These are phyloP conservation scores for Operophtera brumata DNA, from an alignment of 2,888 invertebrate species.

Conservation along the genomic window DNA sequence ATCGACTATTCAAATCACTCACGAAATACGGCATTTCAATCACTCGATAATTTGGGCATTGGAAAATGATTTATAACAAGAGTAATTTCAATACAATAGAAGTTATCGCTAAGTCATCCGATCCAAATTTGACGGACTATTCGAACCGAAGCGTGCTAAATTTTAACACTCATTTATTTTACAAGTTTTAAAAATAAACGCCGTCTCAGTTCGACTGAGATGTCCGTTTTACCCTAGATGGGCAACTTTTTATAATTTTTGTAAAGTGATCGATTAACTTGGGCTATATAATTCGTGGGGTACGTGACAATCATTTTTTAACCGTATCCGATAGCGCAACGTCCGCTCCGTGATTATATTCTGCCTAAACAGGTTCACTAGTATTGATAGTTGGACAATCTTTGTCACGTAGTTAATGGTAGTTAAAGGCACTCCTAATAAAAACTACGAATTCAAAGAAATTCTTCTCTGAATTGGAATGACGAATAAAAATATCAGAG, in stretches of 20 bases:
- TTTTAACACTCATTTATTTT: conserved; percentile 62
- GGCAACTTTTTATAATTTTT: conserved; percentile 66
- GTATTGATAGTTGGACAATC: conserved; percentile 46
- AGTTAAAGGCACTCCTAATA: conserved; percentile 26
- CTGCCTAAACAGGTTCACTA: conserved; percentile 62
- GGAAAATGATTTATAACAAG: conserved; percentile 27
- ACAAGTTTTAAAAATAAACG: conserved; percentile 62
- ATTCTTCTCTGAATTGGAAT: background rate
- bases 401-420: conserved; percentile 55
- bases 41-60: conserved; percentile 14
- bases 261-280: conserved; percentile 56
- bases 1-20: conserved; percentile 49
- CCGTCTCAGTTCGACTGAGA: conserved; percentile 51
- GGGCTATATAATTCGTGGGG: conserved; percentile 70
- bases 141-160: conserved; percentile 56
- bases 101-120: conserved; percentile 45
- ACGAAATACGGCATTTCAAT: conserved; percentile 25
- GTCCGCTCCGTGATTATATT: conserved; percentile 64
- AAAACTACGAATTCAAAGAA: conserved; percentile 1
- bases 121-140: conserved; percentile 49
- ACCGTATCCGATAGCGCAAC: conserved; percentile 41
- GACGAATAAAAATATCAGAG: background rate
- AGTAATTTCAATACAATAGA: conserved; percentile 32
- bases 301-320: conserved; percentile 70
- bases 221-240: conserved; percentile 61